phyloP scores from a whole-genome alignment of 2,797 vertebrate species.

The Semaprochilodus insignis region DNA sequence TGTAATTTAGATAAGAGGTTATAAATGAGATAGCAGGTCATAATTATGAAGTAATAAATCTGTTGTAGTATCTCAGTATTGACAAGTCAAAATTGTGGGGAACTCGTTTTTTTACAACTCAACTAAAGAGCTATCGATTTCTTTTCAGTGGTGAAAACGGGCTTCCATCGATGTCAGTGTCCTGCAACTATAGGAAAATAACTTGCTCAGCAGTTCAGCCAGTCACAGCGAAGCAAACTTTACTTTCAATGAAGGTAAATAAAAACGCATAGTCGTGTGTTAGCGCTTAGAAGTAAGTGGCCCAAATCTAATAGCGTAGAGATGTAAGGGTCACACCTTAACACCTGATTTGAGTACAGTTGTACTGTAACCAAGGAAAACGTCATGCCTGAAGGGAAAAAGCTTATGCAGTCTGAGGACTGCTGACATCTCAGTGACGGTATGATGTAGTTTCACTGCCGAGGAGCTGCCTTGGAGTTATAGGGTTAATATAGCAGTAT shows the following conservation, averaged over 20 bases:
- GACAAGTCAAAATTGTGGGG: no score
- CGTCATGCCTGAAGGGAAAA: slow-evolving; percentile 40
- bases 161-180: not conserved
- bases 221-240: not conserved
- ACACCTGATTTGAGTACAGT: not conserved
- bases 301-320: not conserved
- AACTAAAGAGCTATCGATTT: no score
- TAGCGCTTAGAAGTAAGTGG: not conserved
- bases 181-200: not conserved
- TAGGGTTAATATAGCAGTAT: not conserved
- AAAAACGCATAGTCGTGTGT: not conserved
- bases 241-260: not conserved
- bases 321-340: not conserved
- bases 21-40: no score
- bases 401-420: not conserved
- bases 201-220: not conserved
- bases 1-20: no score
- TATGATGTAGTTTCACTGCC: not conserved
- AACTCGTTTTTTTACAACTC: no score
- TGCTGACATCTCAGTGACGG: slow-evolving; percentile 37
- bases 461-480: not conserved
- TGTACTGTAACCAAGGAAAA: not conserved
- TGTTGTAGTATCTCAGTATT: no score
- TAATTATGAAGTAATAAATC: no score
- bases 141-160: no score